Evolutionary conservation across 2,888 invertebrate genomes (phyloP).

Genomic region (Drosophila planitibia): DNA sequence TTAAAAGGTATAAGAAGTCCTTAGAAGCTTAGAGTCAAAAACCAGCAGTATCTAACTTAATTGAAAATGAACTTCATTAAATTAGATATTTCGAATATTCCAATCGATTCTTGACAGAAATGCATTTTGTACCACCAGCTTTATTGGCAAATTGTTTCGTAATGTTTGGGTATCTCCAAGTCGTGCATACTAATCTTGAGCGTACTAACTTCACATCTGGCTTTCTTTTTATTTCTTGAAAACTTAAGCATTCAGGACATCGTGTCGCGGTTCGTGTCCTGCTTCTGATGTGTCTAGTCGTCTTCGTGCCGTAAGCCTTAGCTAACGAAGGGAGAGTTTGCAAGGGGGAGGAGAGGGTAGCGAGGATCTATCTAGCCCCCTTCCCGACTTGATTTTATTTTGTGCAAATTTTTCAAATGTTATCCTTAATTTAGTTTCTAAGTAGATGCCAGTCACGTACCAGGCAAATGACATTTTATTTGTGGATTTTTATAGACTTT

Average conservation of each 20-base stretch:
- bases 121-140: background rate
- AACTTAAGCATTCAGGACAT: slow-evolving; percentile 78
- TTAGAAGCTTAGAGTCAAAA: background rate
- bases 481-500: slow-evolving; percentile 78
- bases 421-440: slow-evolving; percentile 82
- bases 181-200: background rate
- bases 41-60: background rate
- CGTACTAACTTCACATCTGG: slow-evolving; percentile 6
- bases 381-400: slow-evolving; percentile 73
- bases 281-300: slow-evolving; percentile 30
- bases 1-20: background rate
- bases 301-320: slow-evolving; percentile 17
- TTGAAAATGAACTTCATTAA: background rate
- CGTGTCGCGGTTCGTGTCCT: slow-evolving; percentile 68
- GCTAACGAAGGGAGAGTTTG: background rate
- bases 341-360: background rate
- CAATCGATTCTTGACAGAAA: background rate
- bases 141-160: background rate
- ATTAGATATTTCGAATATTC: background rate
- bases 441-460: slow-evolving; percentile 81
- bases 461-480: slow-evolving; percentile 83
- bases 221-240: slow-evolving; percentile 16
- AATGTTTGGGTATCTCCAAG: slow-evolving; percentile 3
- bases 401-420: slow-evolving; percentile 81
- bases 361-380: slow-evolving; percentile 21